These are phyloP conservation scores for Sycophaga agraensis DNA, from an alignment of 1,140 invertebrate genomes.

Conservation along the genomic window DNA sequence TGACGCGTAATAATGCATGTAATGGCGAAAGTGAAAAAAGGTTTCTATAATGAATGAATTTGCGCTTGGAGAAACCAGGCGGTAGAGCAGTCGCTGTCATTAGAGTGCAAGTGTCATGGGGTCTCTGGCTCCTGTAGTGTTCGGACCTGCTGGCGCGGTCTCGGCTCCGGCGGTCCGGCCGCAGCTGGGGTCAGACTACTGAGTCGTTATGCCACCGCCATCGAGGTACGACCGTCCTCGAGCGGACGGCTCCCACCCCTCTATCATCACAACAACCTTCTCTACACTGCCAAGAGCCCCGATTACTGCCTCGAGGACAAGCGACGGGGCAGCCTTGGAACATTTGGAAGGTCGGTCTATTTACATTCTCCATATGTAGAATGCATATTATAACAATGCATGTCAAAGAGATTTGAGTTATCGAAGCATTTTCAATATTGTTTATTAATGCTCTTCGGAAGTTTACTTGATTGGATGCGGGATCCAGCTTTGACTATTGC, in stretches of 20 bases:
- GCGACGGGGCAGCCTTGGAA: conserved; percentile 65
- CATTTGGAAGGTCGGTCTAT: conserved; percentile 62
- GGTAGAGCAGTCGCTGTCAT: conserved; percentile 59
- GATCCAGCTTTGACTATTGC: too few species aligned
- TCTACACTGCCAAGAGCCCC: conserved; percentile 68
- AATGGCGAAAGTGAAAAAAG: too few species aligned
- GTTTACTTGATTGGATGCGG: too few species aligned
- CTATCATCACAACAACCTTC: conserved; percentile 61
- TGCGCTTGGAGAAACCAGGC: too few species aligned
- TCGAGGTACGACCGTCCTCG: conserved; percentile 51
- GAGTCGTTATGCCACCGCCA: conserved; percentile 51
- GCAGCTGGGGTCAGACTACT: conserved; percentile 54
- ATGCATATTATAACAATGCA: too few species aligned
- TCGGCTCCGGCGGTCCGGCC: conserved; percentile 54
- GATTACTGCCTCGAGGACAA: conserved; percentile 68
- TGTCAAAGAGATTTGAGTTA: too few species aligned
- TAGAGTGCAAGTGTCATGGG: conserved; percentile 71
- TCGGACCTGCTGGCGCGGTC: conserved; percentile 67
- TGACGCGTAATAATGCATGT: too few species aligned
- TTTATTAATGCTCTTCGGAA: too few species aligned
- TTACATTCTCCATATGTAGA: too few species aligned
- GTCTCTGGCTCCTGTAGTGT: conserved; percentile 69
- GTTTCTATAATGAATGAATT: too few species aligned
- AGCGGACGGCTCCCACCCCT: conserved; percentile 50
- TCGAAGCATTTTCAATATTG: too few species aligned